phyloP scores from a whole-genome alignment of 2,113 vertebrate species.

The Mormyrus iriodes region DNA sequence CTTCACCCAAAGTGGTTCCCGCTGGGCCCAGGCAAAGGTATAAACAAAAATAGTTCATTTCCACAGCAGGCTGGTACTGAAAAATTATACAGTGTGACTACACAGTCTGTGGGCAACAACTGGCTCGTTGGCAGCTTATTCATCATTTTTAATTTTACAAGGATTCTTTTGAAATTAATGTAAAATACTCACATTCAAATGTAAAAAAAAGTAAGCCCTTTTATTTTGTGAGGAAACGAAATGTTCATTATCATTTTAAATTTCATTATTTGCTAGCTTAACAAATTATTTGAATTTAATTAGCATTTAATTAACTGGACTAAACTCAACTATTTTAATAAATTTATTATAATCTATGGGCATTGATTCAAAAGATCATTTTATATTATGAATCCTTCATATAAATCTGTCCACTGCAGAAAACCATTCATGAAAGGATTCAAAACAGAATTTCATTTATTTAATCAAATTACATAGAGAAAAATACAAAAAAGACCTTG shows the following conservation, averaged over 20 bases:
- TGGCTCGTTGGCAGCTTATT: background rate
- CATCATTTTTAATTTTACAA: background rate
- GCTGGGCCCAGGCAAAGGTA: background rate
- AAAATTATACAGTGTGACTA: background rate
- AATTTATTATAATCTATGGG: background rate
- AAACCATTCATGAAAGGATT: background rate
- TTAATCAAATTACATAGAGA: background rate
- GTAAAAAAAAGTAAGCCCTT: background rate
- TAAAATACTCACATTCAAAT: background rate
- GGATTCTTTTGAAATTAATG: background rate
- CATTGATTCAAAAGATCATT: background rate
- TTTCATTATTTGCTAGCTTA: background rate
- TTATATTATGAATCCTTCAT: background rate
- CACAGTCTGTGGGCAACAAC: background rate
- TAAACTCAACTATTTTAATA: background rate
- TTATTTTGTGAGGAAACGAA: background rate
- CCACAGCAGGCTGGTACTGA: background rate
- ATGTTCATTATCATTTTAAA: background rate
- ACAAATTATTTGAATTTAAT: conserved; percentile 3
- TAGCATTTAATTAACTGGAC: background rate
- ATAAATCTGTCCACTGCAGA: background rate
- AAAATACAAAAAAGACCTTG: background rate
- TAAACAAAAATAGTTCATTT: background rate
- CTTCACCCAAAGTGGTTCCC: background rate
- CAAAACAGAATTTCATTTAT: background rate